Conservation (phyloP, 2,797 vertebrate genomes). For the Lates japonicus region DNA sequence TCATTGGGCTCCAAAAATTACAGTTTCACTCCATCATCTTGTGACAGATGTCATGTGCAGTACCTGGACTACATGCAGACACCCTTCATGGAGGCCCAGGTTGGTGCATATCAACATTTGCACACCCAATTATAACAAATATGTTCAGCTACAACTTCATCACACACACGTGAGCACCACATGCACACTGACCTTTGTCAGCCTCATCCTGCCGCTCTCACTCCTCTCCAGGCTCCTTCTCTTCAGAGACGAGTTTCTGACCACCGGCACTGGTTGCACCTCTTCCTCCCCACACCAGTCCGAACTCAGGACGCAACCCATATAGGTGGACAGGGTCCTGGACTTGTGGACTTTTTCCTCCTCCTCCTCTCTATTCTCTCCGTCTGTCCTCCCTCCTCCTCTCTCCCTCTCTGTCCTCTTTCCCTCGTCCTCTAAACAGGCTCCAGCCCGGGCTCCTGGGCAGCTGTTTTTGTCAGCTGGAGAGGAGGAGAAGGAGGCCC, state of each 20-base stretch:
- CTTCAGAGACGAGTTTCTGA: constrained; percentile 78
- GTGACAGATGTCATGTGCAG: background rate
- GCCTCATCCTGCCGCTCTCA: constrained; percentile 84
- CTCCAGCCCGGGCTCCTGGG: constrained; percentile 70
- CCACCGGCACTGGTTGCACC: constrained; percentile 76
- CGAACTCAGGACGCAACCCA: constrained; percentile 87
- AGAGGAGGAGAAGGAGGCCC: constrained; percentile 77
- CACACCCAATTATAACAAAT: background rate
- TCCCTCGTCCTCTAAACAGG: constrained; percentile 44
- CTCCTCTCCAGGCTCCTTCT: constrained; percentile 79
- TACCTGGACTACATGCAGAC: background rate
- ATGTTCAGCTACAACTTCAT: background rate
- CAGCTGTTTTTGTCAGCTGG: constrained; percentile 90
- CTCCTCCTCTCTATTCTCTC: constrained; percentile 29
- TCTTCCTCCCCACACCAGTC: constrained; percentile 85
- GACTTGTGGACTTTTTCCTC: constrained; percentile 34
- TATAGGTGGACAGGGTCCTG: constrained; percentile 75
- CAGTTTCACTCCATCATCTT: background rate
- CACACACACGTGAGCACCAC: constrained; percentile 8
- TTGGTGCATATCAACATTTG: background rate
- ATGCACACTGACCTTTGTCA: constrained; percentile 82
- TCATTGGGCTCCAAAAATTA: background rate
- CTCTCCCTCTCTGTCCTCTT: constrained; percentile 44
- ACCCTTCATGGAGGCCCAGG: background rate
- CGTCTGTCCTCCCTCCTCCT: constrained; percentile 52